Base-by-base conservation (phyloP, 2,888 invertebrate genomes). In the Cetonia aurata region DNA sequence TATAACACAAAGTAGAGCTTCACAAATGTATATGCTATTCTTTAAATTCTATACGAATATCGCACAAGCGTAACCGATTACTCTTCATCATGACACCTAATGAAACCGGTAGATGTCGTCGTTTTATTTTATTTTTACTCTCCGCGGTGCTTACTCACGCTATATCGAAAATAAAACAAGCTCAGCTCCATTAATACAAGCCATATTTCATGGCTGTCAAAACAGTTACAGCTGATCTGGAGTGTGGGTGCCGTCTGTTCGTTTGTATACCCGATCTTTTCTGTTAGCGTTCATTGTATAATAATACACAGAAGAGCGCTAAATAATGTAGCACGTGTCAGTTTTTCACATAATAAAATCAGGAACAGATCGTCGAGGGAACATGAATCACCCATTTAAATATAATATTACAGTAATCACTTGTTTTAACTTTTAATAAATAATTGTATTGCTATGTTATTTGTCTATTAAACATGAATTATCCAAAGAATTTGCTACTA, bases 221-320 rank as follows among this genome's bases (percentile, higher is more conserved):
- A 65, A 65, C 62, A 65, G 17, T 50, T 65, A 65, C 62, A 65
- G 62, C 50, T 65, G 62, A 50, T 65, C 37, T 41, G n/a, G 37
- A 17, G 17, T 33, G 13, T 65, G 31, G 9, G 41, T 33, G 37
- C 33, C 37, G 15, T 6, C 12, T 50, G 6, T 50, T 65, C 48
- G 12, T n/a, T 2, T 48, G 17, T 48, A 48, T 17, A n/a, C 37
- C 4, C 37, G 10, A 37, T 6, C 37, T 37, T n/a, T n/a, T 37
- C 37, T 37, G 37, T 37, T 25, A 25, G 25, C 25, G 25, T 3
- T 1, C 25, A 37, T 37, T 37, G 37, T 37, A 37, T 10, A 37
- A 53, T 19, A 25, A 48, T 17, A 17, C 17, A 48, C 48, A 10
- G n/a, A 13, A 3, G 13, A 48, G 48, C 13, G n/a, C 48, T 41